Base-by-base conservation (phyloP, 2,888 invertebrate genomes). In the Busseola fusca region DNA sequence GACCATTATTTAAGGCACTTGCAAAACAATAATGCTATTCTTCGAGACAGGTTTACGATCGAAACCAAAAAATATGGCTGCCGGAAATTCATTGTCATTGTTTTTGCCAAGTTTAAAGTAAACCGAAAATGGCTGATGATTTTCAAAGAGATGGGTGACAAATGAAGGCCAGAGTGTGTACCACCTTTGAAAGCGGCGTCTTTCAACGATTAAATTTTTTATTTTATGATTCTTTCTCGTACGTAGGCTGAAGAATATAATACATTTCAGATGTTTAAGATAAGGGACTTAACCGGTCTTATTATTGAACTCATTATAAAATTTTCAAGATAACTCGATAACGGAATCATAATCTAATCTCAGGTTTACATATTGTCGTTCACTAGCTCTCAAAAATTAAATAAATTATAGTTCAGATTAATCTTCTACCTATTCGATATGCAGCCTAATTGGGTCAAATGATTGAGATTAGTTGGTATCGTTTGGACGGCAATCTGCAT, bases 261-360 rank as follows among this genome's bases (percentile, higher is more conserved):
- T 21, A 50, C 4, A 54, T 14, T 52, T 0, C n/a, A 76, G 64
- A 48, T 65, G 1, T 65, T 34, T 37, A 0, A 4, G 78, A 72
- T 76, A 77, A 45, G 72, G 76, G 76, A 52, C 56, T 76, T 77
- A 16, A n/a, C 78, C 78, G 27, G 21, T 62, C n/a, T 40, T 59
- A 37, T 16, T 52, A 65, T n/a, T 45, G 45, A 54, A 60, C 25
- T 65, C 50, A 25, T 60, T 60, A 25, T 64, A 45, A 48, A 52
- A 50, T 59, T 21, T 37, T n/a, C n/a, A 25, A 48, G 45, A 69
- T 48, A 58, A 64, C n/a, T 56, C 1, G 48, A 56, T 66, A 63
- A 14, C 16, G 42, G 42, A 63, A 60, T 60, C 25, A 42, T 16
- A 66, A 73, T 65, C 73, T 66, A 25, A 73, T 73, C 59, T 30